Base-by-base conservation (phyloP, 1,140 invertebrate genomes). In the Drosophila setifemur region DNA sequence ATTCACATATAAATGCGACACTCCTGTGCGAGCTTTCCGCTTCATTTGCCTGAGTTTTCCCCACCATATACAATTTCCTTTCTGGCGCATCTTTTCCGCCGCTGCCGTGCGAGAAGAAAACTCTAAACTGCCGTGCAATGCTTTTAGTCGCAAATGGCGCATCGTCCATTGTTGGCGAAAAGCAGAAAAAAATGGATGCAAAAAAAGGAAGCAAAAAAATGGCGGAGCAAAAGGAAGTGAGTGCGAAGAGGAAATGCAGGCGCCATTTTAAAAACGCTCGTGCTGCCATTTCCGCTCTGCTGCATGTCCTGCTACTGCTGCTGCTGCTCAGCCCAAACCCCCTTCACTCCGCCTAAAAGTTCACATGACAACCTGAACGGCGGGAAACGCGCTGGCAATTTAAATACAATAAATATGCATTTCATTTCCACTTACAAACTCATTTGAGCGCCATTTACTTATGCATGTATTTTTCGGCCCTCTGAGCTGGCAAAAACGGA, bases 351-450 rank as follows among this genome's bases (percentile, higher is more conserved):
- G 11, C 19, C 19, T 14, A 16, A 48, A 23, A 61, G 60, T 53
- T 53, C 58, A 57, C 61, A 72, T 52, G 66, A 72, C 67, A 66
- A 53, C 58, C 58, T 50, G 44, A 16, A 12, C 57, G 31, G 16
- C 57, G 57, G 60, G 19, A 57, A 69, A 61, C 33, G 63, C 50
- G 64, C 42, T 61, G 63, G 74, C 70, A 78, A 83, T 83, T 83
- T 85, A 85, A 83, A 83, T 83, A 85, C 81, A 85, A 83, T 83
- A 83, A 83, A 83, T 83, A 85, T 83, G 79, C 79, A 83, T 83
- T 83, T 83, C 74, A 74, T 83, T 85, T 79, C 70, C 79, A 83
- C 81, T 83, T 85, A 79, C 81, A 83, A 83, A 85, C 76, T 81
- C 79, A 79, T 83, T 83, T 79, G 55, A 63, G 78, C 73, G 54